A percentile compares a stretch with the other conserved stretches of the same genome.
phyloP scores from a whole-genome alignment of 92 coral and sea anemone species.

The Heliopora coerulea region DNA sequence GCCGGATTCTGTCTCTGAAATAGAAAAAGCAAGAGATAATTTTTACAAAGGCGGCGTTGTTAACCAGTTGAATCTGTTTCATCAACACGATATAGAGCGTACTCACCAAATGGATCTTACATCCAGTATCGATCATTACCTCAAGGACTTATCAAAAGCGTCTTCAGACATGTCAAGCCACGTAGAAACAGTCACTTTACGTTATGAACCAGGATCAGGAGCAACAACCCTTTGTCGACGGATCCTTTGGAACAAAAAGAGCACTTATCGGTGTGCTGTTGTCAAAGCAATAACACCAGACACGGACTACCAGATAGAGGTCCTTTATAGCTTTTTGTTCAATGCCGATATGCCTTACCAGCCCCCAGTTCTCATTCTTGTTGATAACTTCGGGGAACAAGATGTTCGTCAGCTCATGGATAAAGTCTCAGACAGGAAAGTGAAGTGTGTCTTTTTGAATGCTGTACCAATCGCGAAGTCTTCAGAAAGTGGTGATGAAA shows the following conservation, averaged over 20 bases:
- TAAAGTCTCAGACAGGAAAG: constrained; percentile 33
- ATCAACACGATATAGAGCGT: constrained; percentile 50
- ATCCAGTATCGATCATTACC: constrained; percentile 21
- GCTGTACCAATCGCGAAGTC: constrained; percentile 48
- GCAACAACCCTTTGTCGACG: constrained; percentile 64
- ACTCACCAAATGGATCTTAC: constrained; percentile 34
- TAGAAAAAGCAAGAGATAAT: constrained; percentile 47
- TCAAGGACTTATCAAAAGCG: constrained; percentile 29
- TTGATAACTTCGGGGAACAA: constrained; percentile 47
- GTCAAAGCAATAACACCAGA: constrained; percentile 47
- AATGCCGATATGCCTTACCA: constrained; percentile 6
- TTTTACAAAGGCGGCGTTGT: constrained; percentile 60
- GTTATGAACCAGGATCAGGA: constrained; percentile 66
- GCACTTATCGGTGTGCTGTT: constrained; percentile 55
- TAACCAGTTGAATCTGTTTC: constrained; percentile 49
- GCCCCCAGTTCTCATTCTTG: constrained; percentile 41
- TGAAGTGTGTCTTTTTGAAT: constrained; percentile 55
- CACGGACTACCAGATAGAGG: constrained; percentile 54
- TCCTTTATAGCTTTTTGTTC: constrained; percentile 30
- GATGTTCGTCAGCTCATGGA: constrained; percentile 33
- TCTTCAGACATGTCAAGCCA: constrained; percentile 25
- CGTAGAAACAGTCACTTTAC: constrained; percentile 49
- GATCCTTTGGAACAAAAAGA: constrained; percentile 52
- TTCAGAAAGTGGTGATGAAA: background rate
- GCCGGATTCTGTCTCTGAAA: constrained; percentile 12